Evolutionary conservation across 2,797 vertebrate species (phyloP).

Genomic region (Manis crassicaudata): DNA sequence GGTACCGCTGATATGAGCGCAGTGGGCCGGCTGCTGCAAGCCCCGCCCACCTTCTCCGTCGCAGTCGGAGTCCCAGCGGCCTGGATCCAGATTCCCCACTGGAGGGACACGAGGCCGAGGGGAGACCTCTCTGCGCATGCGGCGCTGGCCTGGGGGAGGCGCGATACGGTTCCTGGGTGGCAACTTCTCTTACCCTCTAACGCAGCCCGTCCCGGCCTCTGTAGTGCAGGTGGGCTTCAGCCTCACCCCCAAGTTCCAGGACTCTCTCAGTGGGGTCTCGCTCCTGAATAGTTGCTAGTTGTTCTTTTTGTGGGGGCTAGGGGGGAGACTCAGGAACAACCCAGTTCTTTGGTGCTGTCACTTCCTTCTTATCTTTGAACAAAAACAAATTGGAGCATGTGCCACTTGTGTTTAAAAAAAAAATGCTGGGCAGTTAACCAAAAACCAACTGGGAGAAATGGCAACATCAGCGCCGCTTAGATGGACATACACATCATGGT

Average conservation of each 20-base stretch:
- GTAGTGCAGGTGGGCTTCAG: background rate
- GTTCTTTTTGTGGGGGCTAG: background rate
- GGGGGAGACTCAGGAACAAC: background rate
- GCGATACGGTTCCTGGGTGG: background rate
- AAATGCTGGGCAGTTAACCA: constrained; percentile 35
- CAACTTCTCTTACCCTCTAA: background rate
- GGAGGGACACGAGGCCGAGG: too few relatives aligned
- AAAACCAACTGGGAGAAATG: background rate
- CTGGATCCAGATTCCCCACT: too few relatives aligned
- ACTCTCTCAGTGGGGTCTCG: background rate
- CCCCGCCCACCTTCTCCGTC: too few relatives aligned
- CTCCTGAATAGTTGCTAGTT: background rate
- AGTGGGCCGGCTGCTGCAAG: too few relatives aligned
- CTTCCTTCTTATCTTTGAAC: background rate
- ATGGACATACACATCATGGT: background rate
- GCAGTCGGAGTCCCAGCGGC: too few relatives aligned
- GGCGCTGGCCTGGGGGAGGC: background rate
- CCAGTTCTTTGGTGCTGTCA: background rate
- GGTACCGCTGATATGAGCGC: too few relatives aligned
- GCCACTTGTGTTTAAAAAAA: constrained; percentile 2
- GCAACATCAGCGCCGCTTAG: background rate
- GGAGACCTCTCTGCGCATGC: too few relatives aligned
- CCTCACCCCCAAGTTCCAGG: background rate
- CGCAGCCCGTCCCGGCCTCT: background rate
- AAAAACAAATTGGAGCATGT: background rate